phyloP scores from a whole-genome alignment of 2,797 vertebrate genomes.

The Stomatorhinus walkeri region DNA sequence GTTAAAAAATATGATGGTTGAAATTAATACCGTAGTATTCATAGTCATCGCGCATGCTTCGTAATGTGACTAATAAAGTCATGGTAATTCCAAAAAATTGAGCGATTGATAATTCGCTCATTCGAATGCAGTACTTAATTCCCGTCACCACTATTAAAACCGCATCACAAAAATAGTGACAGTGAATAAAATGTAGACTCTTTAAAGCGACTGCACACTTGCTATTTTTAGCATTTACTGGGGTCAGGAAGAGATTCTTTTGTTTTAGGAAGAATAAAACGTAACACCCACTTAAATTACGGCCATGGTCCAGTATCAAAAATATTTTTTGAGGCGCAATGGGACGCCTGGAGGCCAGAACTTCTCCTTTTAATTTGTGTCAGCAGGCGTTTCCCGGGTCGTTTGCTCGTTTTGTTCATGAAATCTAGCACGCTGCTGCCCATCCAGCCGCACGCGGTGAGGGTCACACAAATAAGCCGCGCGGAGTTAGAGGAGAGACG shows the following conservation, averaged over 20 bases:
- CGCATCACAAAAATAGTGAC: not conserved
- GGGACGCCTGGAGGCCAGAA: conserved; percentile 56
- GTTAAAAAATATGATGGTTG: not conserved
- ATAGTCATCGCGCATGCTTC: not conserved
- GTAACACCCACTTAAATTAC: conserved; percentile 55
- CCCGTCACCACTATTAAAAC: not conserved
- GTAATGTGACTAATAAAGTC: not conserved
- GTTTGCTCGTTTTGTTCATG: conserved; percentile 40
- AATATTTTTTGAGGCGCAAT: conserved; percentile 53
- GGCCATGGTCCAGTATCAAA: conserved; percentile 37
- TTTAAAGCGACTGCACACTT: not conserved
- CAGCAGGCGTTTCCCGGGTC: conserved; percentile 46
- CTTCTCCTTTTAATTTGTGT: conserved; percentile 62
- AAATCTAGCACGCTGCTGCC: conserved; percentile 20
- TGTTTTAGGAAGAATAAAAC: conserved; percentile 51
- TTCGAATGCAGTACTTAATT: not conserved
- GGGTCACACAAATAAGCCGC: not conserved
- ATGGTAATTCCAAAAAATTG: not conserved
- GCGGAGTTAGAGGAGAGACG: not conserved
- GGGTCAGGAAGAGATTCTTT: conserved; percentile 17
- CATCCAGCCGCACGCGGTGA: not conserved
- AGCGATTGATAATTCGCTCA: not conserved
- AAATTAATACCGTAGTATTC: not conserved
- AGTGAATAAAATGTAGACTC: not conserved
- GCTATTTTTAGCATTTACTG: not conserved